Conservation (phyloP, 92 coral and sea anemone species). For the Micromussa lordhowensis region DNA sequence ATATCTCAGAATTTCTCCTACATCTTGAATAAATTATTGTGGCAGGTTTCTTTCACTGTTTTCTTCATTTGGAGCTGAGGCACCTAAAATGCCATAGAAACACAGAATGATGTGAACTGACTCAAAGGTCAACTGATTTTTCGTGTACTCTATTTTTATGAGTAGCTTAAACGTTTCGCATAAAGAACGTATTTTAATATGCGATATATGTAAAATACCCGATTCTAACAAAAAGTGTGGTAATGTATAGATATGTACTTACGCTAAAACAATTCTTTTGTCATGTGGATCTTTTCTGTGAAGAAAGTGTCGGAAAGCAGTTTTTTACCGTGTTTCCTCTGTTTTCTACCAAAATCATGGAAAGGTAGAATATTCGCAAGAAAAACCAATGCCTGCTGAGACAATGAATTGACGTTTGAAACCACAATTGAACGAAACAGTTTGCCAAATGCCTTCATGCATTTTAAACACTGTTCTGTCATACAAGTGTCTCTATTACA, state of each 20-base stretch:
- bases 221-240: neutral
- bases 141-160: neutral
- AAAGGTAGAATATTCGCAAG: neutral
- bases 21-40: neutral
- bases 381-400: constrained; percentile 12
- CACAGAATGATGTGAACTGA: neutral
- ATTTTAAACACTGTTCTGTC: neutral
- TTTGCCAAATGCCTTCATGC: neutral
- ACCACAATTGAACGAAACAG: constrained; percentile 27
- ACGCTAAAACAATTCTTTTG: neutral
- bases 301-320: neutral
- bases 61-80: too few relatives aligned
- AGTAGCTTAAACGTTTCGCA: neutral
- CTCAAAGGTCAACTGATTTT: neutral
- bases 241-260: neutral
- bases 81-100: neutral
- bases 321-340: neutral
- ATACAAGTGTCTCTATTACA: neutral
- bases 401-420: neutral
- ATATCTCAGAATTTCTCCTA: neutral
- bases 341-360: neutral
- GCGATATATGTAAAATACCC: neutral
- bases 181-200: neutral
- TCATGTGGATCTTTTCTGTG: neutral
- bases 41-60: neutral